These are phyloP conservation scores for Eupithecia vulgata DNA, from an alignment of 2,888 invertebrate species.

Conservation along the genomic window DNA sequence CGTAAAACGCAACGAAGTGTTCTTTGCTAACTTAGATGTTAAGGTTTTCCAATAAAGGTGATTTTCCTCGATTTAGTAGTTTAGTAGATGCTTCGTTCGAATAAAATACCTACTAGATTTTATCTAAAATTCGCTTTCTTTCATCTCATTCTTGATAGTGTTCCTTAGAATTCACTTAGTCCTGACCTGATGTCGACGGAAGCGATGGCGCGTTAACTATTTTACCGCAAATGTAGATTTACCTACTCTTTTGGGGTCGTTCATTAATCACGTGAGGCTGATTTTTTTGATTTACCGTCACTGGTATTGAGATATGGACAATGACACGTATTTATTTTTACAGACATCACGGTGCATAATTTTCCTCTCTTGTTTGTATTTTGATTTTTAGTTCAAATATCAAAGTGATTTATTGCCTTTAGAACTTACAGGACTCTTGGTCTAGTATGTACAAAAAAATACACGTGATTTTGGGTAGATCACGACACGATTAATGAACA, in stretches of 20 bases:
- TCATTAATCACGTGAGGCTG: no score
- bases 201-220: slow-evolving; percentile 10
- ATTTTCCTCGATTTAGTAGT: slow-evolving; percentile 42
- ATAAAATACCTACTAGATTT: slow-evolving; percentile 34
- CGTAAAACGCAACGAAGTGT: slow-evolving; percentile 30
- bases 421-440: no score
- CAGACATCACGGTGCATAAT: no score
- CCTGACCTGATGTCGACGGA: neutral
- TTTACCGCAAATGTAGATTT: neutral
- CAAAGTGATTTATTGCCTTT: no score
- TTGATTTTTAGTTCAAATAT: no score
- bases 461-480: no score
- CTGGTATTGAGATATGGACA: no score
- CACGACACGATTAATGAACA: no score
- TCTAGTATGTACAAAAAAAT: no score
- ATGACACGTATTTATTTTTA: no score
- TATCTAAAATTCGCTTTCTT: slow-evolving; percentile 46
- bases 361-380: no score
- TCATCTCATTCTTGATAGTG: slow-evolving; percentile 31
- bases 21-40: slow-evolving; percentile 48
- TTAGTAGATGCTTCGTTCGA: slow-evolving; percentile 51
- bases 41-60: slow-evolving; percentile 46
- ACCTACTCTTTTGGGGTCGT: neutral
- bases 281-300: no score
- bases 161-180: slow-evolving; percentile 23